A percentile compares a stretch with the other conserved stretches of the same genome.
phyloP scores from a whole-genome alignment of 1,140 invertebrate species.

The Psix sp. region DNA sequence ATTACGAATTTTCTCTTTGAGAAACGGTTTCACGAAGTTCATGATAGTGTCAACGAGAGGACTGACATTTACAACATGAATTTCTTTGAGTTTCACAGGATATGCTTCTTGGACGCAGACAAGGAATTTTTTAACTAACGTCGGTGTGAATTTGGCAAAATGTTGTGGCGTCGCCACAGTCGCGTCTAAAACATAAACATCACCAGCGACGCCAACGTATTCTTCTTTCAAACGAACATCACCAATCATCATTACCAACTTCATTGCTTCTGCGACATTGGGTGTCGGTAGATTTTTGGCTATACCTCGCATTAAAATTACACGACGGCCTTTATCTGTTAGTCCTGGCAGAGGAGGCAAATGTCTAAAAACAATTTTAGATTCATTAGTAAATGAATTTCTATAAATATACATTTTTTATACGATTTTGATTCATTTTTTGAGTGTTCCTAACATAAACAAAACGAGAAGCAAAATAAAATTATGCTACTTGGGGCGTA shows the following conservation, averaged over 20 bases:
- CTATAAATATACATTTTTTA: neutral
- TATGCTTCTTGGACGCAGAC: conserved; percentile 85
- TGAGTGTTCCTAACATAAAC: too few species aligned
- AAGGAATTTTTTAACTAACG: conserved; percentile 87
- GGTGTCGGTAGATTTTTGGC: conserved; percentile 79
- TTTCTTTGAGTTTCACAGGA: conserved; percentile 89
- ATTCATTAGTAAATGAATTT: conserved; percentile 4
- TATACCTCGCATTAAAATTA: conserved; percentile 83
- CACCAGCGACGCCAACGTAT: conserved; percentile 85
- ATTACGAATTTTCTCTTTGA: conserved; percentile 90
- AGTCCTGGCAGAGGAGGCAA: conserved; percentile 86
- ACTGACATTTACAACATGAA: conserved; percentile 90
- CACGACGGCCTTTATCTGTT: conserved; percentile 85
- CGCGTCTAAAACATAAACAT: conserved; percentile 88
- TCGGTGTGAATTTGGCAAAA: conserved; percentile 86
- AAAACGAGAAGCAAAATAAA: too few species aligned
- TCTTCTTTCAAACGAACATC: conserved; percentile 87
- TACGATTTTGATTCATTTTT: neutral
- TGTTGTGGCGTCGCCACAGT: conserved; percentile 84
- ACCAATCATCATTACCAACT: conserved; percentile 88
- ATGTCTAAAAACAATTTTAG: conserved; percentile 78
- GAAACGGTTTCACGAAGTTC: conserved; percentile 89
- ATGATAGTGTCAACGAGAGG: conserved; percentile 88
- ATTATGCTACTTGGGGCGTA: too few species aligned
- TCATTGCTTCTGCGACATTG: conserved; percentile 83